Evolutionary conservation across 2,113 vertebrate species (phyloP).

Genomic region (Clupea harengus): DNA sequence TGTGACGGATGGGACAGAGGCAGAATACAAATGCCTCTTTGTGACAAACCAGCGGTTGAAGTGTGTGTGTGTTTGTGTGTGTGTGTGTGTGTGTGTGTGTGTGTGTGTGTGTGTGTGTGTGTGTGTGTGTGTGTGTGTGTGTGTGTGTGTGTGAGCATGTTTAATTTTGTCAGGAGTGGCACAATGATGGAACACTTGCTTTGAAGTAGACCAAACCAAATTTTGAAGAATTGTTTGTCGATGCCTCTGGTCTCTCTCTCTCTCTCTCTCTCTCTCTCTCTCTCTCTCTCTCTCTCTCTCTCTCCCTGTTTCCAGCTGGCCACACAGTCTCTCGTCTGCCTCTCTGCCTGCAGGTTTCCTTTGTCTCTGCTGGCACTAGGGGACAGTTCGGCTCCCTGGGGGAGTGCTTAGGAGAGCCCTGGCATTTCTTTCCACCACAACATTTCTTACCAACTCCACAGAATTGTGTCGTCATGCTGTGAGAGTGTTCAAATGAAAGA

Average conservation of each 20-base stretch:
- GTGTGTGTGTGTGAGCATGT: not conserved
- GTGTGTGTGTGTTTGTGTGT: conserved; percentile 5
- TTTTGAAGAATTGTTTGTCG: not conserved
- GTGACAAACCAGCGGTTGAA: not conserved
- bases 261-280: not conserved
- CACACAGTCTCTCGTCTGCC: not conserved
- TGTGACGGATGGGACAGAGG: not conserved
- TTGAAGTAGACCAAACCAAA: conserved; percentile 14
- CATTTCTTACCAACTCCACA: not conserved
- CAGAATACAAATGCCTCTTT: not conserved
- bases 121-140: not conserved
- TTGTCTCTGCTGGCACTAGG: not conserved
- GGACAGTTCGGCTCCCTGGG: not conserved
- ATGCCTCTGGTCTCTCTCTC: not conserved
- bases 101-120: not conserved
- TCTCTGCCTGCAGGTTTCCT: not conserved
- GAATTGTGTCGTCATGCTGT: not conserved
- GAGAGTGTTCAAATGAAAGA: not conserved
- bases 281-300: not conserved
- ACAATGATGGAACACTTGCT: conserved; percentile 3
- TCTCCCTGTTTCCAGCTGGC: not conserved
- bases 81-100: not conserved
- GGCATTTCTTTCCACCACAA: not conserved
- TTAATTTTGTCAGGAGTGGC: conserved; percentile 8
- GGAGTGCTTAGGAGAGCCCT: not conserved